Evolutionary conservation across 2,888 invertebrate species (phyloP).

Genomic region (Drosophila colorata): DNA sequence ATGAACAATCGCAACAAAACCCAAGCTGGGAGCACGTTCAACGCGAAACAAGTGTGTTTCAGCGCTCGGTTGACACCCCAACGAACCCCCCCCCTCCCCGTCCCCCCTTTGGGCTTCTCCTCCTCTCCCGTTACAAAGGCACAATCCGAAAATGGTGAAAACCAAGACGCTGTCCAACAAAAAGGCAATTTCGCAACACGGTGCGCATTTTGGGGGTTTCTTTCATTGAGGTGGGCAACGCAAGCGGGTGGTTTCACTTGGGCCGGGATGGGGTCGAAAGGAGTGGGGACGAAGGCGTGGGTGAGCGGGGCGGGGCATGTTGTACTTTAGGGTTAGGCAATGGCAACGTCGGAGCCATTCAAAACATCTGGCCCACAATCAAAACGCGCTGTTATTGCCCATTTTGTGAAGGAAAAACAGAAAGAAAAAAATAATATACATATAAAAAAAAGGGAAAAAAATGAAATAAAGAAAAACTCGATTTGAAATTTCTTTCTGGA

Average conservation of each 20-base stretch:
- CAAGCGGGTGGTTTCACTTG: slow-evolving; percentile 2
- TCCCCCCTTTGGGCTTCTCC: too few species aligned
- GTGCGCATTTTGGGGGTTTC: slow-evolving; percentile 42
- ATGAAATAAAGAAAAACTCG: slow-evolving; percentile 50
- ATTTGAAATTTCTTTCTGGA: slow-evolving; percentile 55
- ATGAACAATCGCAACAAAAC: background rate
- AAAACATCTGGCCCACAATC: slow-evolving; percentile 71
- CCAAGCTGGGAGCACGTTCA: background rate
- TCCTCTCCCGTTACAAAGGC: too few species aligned
- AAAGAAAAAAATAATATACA: background rate
- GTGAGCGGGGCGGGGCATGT: slow-evolving; percentile 6
- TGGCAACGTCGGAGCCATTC: slow-evolving; percentile 54
- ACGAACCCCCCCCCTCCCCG: background rate
- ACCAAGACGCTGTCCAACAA: slow-evolving; percentile 31
- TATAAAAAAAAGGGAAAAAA: slow-evolving; percentile 27
- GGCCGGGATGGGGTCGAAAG: background rate
- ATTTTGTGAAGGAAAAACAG: slow-evolving; percentile 47
- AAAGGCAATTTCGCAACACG: slow-evolving; percentile 64
- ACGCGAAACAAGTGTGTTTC: background rate
- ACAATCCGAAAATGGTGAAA: slow-evolving; percentile 5
- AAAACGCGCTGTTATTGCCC: slow-evolving; percentile 70
- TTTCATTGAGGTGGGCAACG: slow-evolving; percentile 14
- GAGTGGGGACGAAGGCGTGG: slow-evolving; percentile 1
- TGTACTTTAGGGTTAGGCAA: slow-evolving; percentile 65
- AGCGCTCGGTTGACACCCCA: background rate